Evolutionary conservation across 2,797 vertebrate species (phyloP).

Genomic region (Anabacerthia variegaticeps): DNA sequence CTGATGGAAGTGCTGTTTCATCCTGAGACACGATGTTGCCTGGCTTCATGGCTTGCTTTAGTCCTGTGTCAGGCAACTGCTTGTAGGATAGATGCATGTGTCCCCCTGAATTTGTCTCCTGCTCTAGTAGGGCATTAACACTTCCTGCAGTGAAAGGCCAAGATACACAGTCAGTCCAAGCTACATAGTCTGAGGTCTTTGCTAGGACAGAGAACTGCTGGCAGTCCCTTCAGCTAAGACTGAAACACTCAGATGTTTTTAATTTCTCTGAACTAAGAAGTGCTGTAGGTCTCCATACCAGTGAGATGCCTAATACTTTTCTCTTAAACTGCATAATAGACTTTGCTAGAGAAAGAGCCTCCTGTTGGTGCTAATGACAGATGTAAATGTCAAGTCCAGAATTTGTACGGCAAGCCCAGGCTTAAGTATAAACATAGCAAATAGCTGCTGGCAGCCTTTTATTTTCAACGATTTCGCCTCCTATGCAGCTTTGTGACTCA

Average conservation of each 20-base stretch:
- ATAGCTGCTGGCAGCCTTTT: constrained; percentile 5
- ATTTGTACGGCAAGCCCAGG: not conserved
- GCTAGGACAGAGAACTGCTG: not conserved
- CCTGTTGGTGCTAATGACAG: not conserved
- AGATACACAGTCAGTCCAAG: not conserved
- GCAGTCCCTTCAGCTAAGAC: not conserved
- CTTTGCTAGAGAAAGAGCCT: not conserved
- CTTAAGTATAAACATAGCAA: not conserved
- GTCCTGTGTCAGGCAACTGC: constrained; percentile 20
- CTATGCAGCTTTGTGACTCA: not conserved
- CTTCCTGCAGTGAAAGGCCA: not conserved
- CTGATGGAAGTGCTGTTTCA: not conserved
- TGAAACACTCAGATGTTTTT: not conserved
- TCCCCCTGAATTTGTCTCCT: not conserved
- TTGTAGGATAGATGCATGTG: constrained; percentile 2
- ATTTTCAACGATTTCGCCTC: not conserved
- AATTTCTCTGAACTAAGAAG: not conserved
- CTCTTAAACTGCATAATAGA: not conserved
- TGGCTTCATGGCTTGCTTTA: not conserved
- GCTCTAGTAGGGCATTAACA: not conserved
- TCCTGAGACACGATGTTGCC: not conserved
- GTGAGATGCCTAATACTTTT: not conserved
- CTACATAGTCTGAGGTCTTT: not conserved
- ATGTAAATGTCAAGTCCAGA: not conserved
- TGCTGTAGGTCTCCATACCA: not conserved